phyloP scores from a whole-genome alignment of 2,113 vertebrate genomes.

The Salvator merianae region DNA sequence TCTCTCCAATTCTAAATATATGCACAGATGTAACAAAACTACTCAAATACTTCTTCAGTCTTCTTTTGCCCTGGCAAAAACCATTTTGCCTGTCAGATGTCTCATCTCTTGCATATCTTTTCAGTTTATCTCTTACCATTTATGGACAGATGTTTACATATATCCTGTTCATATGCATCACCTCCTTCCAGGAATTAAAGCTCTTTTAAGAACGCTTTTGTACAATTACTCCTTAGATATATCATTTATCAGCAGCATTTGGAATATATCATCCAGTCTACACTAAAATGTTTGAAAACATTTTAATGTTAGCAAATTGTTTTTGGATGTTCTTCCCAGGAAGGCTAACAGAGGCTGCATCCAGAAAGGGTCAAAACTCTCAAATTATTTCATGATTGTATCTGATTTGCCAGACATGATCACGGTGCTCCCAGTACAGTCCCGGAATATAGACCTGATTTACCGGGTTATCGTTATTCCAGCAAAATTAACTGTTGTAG shows the following conservation, averaged over 20 bases:
- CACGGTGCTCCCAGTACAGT: too few relatives aligned
- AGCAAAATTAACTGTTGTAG: too few relatives aligned
- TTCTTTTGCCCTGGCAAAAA: background rate
- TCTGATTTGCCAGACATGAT: too few relatives aligned
- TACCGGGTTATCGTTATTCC: too few relatives aligned
- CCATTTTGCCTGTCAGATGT: background rate
- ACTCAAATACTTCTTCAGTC: background rate
- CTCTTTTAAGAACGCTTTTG: background rate
- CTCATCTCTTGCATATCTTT: background rate
- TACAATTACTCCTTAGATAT: background rate
- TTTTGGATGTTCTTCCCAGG: background rate
- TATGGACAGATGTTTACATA: background rate
- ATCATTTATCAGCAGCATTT: too few relatives aligned
- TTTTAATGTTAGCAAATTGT: background rate
- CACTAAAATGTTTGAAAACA: background rate
- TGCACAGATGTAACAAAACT: background rate
- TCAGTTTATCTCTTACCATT: background rate
- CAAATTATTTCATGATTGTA: too few relatives aligned
- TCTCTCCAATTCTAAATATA: background rate
- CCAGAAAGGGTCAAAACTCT: too few relatives aligned
- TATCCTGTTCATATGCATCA: background rate
- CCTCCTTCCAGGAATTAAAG: background rate
- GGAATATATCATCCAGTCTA: background rate
- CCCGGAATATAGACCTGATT: too few relatives aligned
- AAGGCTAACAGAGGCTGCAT: too few relatives aligned